phyloP scores from a whole-genome alignment of 2,797 vertebrate species.

The Zonotrichia albicollis region DNA sequence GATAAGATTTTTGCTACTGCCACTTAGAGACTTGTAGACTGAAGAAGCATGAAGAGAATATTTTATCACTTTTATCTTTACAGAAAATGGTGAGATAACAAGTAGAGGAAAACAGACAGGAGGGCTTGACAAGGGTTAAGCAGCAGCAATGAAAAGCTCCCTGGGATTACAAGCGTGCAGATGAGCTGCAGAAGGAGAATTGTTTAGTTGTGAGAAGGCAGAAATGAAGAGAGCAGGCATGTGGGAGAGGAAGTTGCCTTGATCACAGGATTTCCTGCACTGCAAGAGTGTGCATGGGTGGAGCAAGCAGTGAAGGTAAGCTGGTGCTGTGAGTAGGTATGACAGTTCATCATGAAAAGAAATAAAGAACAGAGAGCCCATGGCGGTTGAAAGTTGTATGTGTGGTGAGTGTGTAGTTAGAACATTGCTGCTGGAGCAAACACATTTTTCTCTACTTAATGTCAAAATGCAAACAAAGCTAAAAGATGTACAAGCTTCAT shows the following conservation, averaged over 20 bases:
- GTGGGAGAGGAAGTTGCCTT: conserved; percentile 35
- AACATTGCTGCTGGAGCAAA: not conserved
- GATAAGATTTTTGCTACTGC: not conserved
- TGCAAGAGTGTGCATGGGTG: conserved; percentile 1
- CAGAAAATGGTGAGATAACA: not conserved
- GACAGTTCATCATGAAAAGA: not conserved
- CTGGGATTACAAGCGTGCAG: not conserved
- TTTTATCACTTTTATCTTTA: not conserved
- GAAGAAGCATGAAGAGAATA: not conserved
- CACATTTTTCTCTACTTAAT: not conserved
- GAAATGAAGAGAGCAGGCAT: not conserved
- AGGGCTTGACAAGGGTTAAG: not conserved
- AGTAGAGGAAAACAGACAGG: not conserved
- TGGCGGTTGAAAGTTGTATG: not conserved
- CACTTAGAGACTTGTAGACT: not conserved
- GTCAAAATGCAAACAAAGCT: not conserved
- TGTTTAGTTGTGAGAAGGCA: not conserved
- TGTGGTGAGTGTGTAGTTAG: not conserved
- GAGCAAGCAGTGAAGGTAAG: conserved; percentile 3
- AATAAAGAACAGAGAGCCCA: not conserved
- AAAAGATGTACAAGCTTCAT: not conserved
- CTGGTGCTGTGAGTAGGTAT: not conserved
- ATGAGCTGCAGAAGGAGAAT: not conserved
- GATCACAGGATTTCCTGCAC: conserved; percentile 37
- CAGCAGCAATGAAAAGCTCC: not conserved